Evolutionary conservation across 2,113 vertebrate genomes (phyloP).

Genomic region (Amphilophus citrinellus): DNA sequence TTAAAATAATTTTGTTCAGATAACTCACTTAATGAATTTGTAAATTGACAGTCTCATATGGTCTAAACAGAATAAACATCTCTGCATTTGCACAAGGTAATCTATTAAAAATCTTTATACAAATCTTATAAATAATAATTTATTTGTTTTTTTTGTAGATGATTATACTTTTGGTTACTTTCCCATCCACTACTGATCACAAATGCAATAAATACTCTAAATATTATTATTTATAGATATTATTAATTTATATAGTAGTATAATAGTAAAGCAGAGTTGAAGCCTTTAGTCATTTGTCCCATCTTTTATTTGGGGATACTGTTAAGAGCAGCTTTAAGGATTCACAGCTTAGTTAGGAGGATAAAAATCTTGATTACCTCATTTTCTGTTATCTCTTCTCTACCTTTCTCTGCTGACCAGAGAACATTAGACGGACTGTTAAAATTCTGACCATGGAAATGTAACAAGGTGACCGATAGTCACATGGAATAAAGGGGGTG

Average conservation of each 20-base stretch:
- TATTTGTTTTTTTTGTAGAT: not conserved
- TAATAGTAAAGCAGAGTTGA: too few relatives aligned
- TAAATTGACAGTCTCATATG: not conserved
- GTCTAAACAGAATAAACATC: not conserved
- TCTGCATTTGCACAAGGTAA: not conserved
- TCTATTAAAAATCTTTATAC: not conserved
- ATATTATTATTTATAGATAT: not conserved
- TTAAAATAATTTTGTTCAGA: constrained; percentile 36
- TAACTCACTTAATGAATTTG: not conserved
- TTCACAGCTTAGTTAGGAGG: not conserved
- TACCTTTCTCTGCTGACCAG: constrained; percentile 10
- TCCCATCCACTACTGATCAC: not conserved
- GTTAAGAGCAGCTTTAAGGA: not conserved
- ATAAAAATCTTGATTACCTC: constrained; percentile 3
- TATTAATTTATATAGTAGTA: too few relatives aligned
- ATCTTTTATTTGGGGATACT: not conserved
- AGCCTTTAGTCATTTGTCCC: too few relatives aligned
- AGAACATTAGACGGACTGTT: not conserved
- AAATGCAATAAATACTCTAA: not conserved
- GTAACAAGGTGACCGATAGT: constrained; percentile 31
- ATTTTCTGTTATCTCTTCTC: constrained; percentile 28
- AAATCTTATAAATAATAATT: not conserved
- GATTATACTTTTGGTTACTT: not conserved
- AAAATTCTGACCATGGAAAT: constrained; percentile 34
- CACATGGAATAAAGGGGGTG: not conserved